These are phyloP conservation scores for Lochmaea capreae DNA, from an alignment of 2,888 invertebrate genomes.

Conservation along the genomic window DNA sequence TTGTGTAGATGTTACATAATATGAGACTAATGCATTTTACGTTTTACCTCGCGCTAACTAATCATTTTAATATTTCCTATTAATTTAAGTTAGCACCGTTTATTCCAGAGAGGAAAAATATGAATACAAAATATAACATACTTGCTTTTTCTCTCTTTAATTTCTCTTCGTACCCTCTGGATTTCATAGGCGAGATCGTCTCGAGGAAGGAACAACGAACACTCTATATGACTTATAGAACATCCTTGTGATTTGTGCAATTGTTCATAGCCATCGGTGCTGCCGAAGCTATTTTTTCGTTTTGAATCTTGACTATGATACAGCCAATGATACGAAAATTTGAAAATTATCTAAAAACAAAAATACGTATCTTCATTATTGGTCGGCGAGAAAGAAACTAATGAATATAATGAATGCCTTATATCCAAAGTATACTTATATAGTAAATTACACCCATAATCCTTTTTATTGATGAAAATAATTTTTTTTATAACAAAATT, in stretches of 20 bases:
- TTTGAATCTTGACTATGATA: conserved; percentile 43
- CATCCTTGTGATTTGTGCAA: conserved; percentile 33
- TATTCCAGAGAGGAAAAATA: too few relatives aligned
- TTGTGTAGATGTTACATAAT: too few relatives aligned
- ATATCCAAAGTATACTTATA: too few relatives aligned
- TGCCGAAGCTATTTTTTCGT: conserved; percentile 31
- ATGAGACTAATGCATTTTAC: too few relatives aligned
- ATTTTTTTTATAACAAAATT: too few relatives aligned
- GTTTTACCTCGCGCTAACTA: too few relatives aligned
- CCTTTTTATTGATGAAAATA: background rate
- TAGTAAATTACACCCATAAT: background rate
- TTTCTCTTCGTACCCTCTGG: conserved; percentile 46
- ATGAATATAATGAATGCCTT: too few relatives aligned
- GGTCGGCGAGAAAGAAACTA: too few relatives aligned
- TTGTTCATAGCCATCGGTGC: conserved; percentile 32
- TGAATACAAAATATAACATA: conserved; percentile 34
- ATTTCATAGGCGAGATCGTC: conserved; percentile 50
- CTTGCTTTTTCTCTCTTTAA: conserved; percentile 48
- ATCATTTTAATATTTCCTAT: too few relatives aligned
- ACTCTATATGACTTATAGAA: conserved; percentile 45
- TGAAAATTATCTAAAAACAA: conserved; percentile 46
- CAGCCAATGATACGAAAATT: conserved; percentile 48
- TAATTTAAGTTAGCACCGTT: too few relatives aligned
- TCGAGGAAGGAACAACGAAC: conserved; percentile 50
- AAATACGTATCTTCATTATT: background rate